Base-by-base conservation (phyloP, 2,888 invertebrate species). In the Drosophila paranaensis region DNA sequence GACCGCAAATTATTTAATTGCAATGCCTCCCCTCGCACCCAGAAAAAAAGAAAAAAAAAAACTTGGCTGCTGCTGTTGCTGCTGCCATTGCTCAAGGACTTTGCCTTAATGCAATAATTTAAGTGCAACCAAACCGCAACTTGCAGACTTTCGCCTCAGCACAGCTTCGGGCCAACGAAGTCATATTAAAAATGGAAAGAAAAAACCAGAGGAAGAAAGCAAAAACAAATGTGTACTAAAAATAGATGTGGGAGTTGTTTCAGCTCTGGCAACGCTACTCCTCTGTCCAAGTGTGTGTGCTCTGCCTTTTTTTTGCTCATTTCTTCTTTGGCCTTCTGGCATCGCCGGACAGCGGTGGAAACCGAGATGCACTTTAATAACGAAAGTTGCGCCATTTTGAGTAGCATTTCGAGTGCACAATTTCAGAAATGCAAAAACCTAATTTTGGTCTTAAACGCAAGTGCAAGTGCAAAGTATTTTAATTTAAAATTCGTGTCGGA, bases 1-100 rank as follows among this genome's bases (percentile, higher is more conserved):
- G 74, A 88, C 86, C 86, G 80, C 86, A 87, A 87, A 87, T 87
- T 86, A 87, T 87, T 87, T 88, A 88, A 87, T 87, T 87, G 86
- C 88, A 70, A 74, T 74, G 77, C 54, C 40, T 42, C 35, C 48
- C 43, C 30, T 5, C 5, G 2, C n/a, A 2, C 1, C 30, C 3
- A 43, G 11, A 42, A 16, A 14, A 27, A 20, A 60, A 54, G 75
- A 71, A 10, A 43, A 43, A 27, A 48, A 20, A 62, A 46, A 77
- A 69, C 79, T 69, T 62, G 53, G 55, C 58, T 46, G 50, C 33
- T 50, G 33, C 35, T n/a, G n/a, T n/a, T 61, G 72, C 43, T 43
- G 45, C 33, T 62, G 73, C 63, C 61, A 58, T 46, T 67, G 73
- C 77, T 81, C 82, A 82, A 86, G 84, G 79, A 88, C 79, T 78